Evolutionary conservation across 2,888 invertebrate species (phyloP).

Genomic region (Galerucella nymphaeae): DNA sequence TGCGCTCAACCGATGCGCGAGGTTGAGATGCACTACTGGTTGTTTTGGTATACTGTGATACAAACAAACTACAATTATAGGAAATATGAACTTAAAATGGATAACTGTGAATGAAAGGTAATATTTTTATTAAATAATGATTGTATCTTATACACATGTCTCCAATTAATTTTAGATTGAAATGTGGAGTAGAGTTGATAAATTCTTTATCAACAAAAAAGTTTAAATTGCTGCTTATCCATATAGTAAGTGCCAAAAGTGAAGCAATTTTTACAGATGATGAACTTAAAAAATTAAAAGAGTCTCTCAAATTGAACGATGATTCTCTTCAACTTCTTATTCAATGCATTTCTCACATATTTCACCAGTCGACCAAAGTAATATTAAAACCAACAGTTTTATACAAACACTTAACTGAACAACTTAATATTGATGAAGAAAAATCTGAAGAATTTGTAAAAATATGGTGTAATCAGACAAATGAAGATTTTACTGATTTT

Average conservation of each 20-base stretch:
- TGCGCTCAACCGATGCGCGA: no score
- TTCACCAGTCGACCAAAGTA: conserved; percentile 66
- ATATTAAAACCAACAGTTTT: conserved; percentile 69
- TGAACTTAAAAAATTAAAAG: conserved; percentile 54
- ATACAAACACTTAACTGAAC: conserved; percentile 66
- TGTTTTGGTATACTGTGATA: no score
- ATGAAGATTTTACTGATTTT: conserved; percentile 67
- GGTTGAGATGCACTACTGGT: no score
- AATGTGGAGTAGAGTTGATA: conserved; percentile 55
- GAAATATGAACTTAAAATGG: conserved; percentile 49
- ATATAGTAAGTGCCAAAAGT: conserved; percentile 49
- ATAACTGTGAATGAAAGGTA: conserved; percentile 53
- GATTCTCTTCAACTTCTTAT: conserved; percentile 52
- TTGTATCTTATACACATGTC: conserved; percentile 8
- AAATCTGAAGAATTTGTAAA: conserved; percentile 70
- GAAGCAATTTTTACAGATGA: conserved; percentile 52
- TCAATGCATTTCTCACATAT: conserved; percentile 61
- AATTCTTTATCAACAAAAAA: conserved; percentile 54
- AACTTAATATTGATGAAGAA: conserved; percentile 65
- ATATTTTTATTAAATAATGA: neutral
- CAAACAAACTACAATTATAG: no score
- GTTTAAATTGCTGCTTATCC: conserved; percentile 54
- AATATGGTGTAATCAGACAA: conserved; percentile 68
- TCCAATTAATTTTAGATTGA: conserved; percentile 51
- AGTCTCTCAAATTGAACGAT: conserved; percentile 53